A percentile compares a stretch with the other conserved stretches of the same genome.
Conservation (phyloP, 1,140 invertebrate species). For the Cydia amplana region DNA sequence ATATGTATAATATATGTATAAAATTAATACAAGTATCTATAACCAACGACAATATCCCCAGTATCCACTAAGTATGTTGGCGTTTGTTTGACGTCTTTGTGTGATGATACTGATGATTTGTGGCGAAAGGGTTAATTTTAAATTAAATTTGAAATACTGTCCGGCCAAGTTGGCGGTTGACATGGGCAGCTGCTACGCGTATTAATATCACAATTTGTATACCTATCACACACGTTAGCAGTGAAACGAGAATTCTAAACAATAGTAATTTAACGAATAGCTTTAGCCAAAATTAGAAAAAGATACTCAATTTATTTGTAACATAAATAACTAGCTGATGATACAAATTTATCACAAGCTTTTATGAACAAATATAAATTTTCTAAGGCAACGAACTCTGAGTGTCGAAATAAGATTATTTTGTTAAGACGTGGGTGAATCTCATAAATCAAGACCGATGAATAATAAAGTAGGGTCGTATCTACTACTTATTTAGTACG, state of each 20-base stretch:
- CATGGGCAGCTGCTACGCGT: constrained; percentile 5
- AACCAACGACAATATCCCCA: no score
- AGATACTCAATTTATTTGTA: not conserved
- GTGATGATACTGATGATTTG: no score
- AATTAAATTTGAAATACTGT: constrained; percentile 5
- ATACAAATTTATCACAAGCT: not conserved
- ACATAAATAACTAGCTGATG: not conserved
- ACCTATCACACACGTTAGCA: not conserved
- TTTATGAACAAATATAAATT: not conserved
- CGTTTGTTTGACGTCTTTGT: no score
- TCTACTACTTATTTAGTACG: not conserved
- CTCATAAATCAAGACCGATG: not conserved
- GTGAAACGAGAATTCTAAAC: not conserved
- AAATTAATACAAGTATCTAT: no score
- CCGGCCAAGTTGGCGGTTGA: not conserved
- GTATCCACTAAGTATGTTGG: no score
- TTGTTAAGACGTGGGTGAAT: not conserved
- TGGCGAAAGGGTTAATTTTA: no score
- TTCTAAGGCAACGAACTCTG: constrained; percentile 15
- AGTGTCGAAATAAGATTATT: not conserved
- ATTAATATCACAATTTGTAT: not conserved
- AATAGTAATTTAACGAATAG: not conserved
- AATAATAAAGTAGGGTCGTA: not conserved
- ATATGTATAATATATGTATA: no score
- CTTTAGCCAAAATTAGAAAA: not conserved